Evolutionary conservation across 2,888 invertebrate genomes (phyloP).

Genomic region (Drosophila paramelanica): DNA sequence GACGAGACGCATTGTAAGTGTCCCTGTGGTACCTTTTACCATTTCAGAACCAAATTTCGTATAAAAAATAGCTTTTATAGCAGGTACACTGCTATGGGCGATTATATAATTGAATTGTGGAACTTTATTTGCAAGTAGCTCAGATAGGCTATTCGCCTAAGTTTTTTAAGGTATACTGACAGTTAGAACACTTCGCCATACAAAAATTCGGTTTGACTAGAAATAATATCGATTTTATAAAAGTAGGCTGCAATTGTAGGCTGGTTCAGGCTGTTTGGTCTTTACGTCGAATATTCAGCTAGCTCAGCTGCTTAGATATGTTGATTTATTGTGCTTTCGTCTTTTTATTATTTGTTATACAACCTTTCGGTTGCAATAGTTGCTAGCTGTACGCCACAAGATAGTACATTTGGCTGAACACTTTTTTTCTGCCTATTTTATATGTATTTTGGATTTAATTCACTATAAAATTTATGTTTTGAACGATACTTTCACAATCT

Average conservation of each 20-base stretch:
- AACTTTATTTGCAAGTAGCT: slow-evolving; percentile 6
- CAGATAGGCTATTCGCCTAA: slow-evolving; percentile 3
- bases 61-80: slow-evolving; percentile 22
- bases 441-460: slow-evolving; percentile 26
- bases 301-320: slow-evolving; percentile 20
- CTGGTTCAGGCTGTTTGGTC: slow-evolving; percentile 43
- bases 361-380: slow-evolving; percentile 67
- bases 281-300: slow-evolving; percentile 9
- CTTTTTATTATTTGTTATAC: slow-evolving; percentile 28
- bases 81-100: slow-evolving; percentile 8
- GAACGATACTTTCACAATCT: slow-evolving; percentile 46
- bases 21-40: slow-evolving; percentile 92
- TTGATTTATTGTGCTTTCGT: slow-evolving; percentile 17
- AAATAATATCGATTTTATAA: slow-evolving; percentile 65
- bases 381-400: slow-evolving; percentile 82
- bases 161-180: slow-evolving; percentile 12
- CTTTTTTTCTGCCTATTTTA: slow-evolving; percentile 75
- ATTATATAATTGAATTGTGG: slow-evolving; percentile 47
- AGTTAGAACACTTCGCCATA: not conserved
- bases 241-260: slow-evolving; percentile 56
- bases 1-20: slow-evolving; percentile 95
- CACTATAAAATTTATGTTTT: slow-evolving; percentile 18
- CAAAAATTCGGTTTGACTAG: slow-evolving; percentile 43
- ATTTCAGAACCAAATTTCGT: slow-evolving; percentile 84
- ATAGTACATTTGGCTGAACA: slow-evolving; percentile 82